Conservation (phyloP, 2,888 invertebrate genomes). For the Nomada goodeniana region DNA sequence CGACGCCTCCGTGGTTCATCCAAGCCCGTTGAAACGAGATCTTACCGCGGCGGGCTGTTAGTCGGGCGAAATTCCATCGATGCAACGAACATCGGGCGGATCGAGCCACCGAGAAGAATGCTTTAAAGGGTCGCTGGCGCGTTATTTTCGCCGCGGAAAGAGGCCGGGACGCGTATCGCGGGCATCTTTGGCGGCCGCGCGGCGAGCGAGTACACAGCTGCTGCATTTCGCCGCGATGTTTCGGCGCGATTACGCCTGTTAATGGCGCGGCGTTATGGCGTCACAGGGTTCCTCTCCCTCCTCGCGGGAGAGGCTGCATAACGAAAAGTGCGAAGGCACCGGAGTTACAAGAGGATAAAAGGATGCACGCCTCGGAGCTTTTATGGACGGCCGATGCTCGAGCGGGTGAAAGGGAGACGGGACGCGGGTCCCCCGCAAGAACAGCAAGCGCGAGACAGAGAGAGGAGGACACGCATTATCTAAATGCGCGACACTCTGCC, state of each 20-base stretch:
- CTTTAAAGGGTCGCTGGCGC: not conserved
- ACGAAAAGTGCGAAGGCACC: slow-evolving; percentile 76
- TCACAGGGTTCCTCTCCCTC: slow-evolving; percentile 54
- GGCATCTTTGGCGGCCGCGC: not conserved
- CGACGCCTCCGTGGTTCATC: not conserved
- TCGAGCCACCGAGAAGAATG: not conserved
- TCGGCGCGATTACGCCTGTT: slow-evolving; percentile 81
- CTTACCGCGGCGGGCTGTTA: not conserved
- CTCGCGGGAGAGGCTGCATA: slow-evolving; percentile 55
- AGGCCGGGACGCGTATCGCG: slow-evolving; percentile 13
- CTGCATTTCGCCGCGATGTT: slow-evolving; percentile 71
- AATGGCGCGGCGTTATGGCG: slow-evolving; percentile 75
- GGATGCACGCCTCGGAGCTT: slow-evolving; percentile 82
- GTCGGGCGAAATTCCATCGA: slow-evolving; percentile 8
- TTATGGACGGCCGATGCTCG: slow-evolving; percentile 74
- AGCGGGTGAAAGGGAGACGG: slow-evolving; percentile 68
- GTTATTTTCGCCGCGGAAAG: slow-evolving; percentile 19
- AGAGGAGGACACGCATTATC: slow-evolving; percentile 79
- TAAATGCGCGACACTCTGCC: slow-evolving; percentile 81
- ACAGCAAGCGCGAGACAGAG: slow-evolving; percentile 47
- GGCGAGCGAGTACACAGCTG: not conserved
- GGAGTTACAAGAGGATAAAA: slow-evolving; percentile 83
- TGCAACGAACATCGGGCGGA: not conserved
- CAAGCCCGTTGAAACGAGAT: not conserved
- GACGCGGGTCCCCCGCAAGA: slow-evolving; percentile 53